Conservation (phyloP, 2,113 vertebrate genomes). For the Urocynchramus pylzowi region DNA sequence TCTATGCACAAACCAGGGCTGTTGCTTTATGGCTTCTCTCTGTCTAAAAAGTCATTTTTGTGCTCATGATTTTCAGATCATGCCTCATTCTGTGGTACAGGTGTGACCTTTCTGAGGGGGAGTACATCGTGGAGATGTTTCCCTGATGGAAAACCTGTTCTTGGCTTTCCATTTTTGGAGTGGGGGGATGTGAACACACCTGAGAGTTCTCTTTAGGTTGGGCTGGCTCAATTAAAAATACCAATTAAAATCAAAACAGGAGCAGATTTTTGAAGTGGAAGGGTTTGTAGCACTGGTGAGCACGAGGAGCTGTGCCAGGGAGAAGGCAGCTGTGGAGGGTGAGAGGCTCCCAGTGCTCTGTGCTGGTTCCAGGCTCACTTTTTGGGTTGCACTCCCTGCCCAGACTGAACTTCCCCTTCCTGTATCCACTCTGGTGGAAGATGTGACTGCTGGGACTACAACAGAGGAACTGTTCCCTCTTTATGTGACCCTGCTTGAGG, state of each 20-base stretch:
- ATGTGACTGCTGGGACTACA: background rate
- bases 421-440: background rate
- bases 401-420: background rate
- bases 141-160: background rate
- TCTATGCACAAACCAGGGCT: fast-evolving
- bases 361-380: background rate
- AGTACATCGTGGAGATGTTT: background rate
- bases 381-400: background rate
- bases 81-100: background rate
- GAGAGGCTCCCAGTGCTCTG: background rate
- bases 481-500: background rate
- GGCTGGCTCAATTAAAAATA: background rate
- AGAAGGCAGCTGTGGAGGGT: background rate
- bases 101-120: background rate
- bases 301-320: background rate
- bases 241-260: background rate
- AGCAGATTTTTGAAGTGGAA: background rate
- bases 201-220: background rate
- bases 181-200: background rate
- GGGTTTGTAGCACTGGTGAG: background rate
- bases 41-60: background rate
- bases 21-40: background rate
- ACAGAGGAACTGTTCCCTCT: background rate
- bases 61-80: background rate
- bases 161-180: background rate